Evolutionary conservation across 2,888 invertebrate species (phyloP).

Genomic region (Zaprionus bogoriensis): DNA sequence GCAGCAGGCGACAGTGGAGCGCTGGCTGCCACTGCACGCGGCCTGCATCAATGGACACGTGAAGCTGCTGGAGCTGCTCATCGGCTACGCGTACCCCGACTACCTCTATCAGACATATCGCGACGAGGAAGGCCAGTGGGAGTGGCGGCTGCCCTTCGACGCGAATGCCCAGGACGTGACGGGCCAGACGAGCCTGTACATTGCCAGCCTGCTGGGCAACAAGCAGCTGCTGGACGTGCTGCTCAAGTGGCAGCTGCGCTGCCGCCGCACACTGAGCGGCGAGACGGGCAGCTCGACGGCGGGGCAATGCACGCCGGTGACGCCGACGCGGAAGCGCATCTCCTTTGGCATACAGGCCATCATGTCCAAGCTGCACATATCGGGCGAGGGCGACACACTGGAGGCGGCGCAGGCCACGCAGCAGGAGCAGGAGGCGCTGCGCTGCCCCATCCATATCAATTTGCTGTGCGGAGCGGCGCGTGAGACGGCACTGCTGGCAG

Average conservation of each 20-base stretch:
- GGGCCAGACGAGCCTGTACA: slow-evolving; percentile 94
- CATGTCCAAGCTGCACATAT: slow-evolving; percentile 90
- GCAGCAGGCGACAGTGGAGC: slow-evolving; percentile 94
- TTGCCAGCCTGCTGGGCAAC: slow-evolving; percentile 93
- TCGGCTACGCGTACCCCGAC: slow-evolving; percentile 92
- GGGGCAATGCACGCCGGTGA: slow-evolving; percentile 80
- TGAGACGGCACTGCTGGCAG: slow-evolving; percentile 93
- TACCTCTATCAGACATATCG: slow-evolving; percentile 87
- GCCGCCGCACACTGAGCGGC: slow-evolving; percentile 80
- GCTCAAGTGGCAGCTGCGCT: slow-evolving; percentile 87
- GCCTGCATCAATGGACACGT: slow-evolving; percentile 95
- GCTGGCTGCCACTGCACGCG: slow-evolving; percentile 96
- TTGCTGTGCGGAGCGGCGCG: slow-evolving; percentile 89
- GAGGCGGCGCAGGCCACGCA: slow-evolving; percentile 61
- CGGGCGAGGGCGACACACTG: slow-evolving; percentile 84
- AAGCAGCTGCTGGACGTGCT: slow-evolving; percentile 90
- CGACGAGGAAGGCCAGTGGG: slow-evolving; percentile 89
- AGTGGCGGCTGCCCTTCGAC: slow-evolving; percentile 95
- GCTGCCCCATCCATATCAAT: slow-evolving; percentile 89
- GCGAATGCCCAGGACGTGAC: slow-evolving; percentile 95
- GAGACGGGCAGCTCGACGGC: slow-evolving; percentile 34
- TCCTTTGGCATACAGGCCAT: slow-evolving; percentile 95
- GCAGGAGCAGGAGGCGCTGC: slow-evolving; percentile 72
- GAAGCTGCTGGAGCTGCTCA: slow-evolving; percentile 89
- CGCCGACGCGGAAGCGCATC: slow-evolving; percentile 87